Evolutionary conservation across 1,140 invertebrate genomes (phyloP).

Genomic region (Drosophila bipectinata): DNA sequence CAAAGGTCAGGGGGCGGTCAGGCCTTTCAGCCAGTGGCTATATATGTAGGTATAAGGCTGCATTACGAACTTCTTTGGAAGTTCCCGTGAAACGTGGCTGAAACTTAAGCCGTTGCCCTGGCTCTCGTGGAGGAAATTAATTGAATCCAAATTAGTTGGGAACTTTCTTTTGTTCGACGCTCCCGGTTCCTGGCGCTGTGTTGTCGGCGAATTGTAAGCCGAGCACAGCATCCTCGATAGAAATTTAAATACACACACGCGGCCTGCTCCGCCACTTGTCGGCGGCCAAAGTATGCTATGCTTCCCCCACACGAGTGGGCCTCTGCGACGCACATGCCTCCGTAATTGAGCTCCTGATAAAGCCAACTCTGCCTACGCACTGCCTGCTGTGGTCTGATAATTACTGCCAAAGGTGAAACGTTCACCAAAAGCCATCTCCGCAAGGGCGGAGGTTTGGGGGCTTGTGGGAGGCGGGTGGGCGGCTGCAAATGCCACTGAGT

Average conservation of each 20-base stretch:
- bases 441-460: background rate
- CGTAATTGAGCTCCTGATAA: conserved; percentile 43
- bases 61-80: conserved; percentile 2
- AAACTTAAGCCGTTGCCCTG: conserved; percentile 6
- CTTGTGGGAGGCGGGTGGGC: conserved; percentile 7
- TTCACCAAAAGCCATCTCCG: conserved; percentile 6
- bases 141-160: conserved; percentile 30
- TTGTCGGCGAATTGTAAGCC: background rate
- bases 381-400: conserved; percentile 40
- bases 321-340: conserved; percentile 10
- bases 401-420: conserved; percentile 56
- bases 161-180: conserved; percentile 11
- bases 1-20: conserved; percentile 37
- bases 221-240: background rate
- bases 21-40: background rate
- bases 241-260: conserved; percentile 15
- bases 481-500: conserved; percentile 57
- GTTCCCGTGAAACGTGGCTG: background rate
- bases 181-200: background rate
- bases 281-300: conserved; percentile 27
- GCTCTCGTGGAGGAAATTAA: conserved; percentile 12
- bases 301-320: background rate
- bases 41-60: background rate
- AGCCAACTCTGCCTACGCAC: conserved; percentile 2
- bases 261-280: background rate